Conservation (phyloP, 35 echinoderm and acorn worm species). For the Diadema setosum region DNA sequence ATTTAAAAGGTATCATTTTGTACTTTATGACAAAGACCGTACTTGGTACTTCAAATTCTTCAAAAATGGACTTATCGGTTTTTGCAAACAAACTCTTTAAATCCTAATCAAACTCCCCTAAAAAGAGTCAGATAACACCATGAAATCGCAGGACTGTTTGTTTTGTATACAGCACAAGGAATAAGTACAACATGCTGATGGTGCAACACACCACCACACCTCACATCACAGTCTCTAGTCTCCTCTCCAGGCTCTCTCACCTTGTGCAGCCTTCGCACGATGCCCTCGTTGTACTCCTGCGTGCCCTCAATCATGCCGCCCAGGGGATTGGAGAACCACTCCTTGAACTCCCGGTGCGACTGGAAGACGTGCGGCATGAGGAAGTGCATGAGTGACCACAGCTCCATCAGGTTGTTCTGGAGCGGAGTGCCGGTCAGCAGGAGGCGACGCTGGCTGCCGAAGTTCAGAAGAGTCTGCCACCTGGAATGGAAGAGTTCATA, state of each 20-base stretch:
- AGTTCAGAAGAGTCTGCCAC: constrained; percentile 98
- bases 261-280: constrained; percentile 94
- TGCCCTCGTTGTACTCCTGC: constrained; percentile 92
- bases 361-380: constrained; percentile 99
- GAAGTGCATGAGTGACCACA: constrained; percentile 99
- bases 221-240: no score
- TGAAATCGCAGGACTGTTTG: no score
- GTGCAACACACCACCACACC: no score
- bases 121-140: no score
- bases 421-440: constrained; percentile 95
- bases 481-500: constrained; percentile 17
- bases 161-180: no score
- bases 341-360: constrained; percentile 92
- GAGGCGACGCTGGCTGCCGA: constrained; percentile 94
- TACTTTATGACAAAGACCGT: no score
- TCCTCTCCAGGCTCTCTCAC: constrained; percentile 21
- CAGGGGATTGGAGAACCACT: constrained; percentile 98
- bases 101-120: no score
- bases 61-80: no score
- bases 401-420: constrained; percentile 99
- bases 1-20: no score
- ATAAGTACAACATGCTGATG: no score
- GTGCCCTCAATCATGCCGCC: constrained; percentile 98
- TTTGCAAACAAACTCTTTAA: no score
- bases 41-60: no score